Conservation (phyloP, 2,797 vertebrate genomes). For the Sebastes ruberrimus region DNA sequence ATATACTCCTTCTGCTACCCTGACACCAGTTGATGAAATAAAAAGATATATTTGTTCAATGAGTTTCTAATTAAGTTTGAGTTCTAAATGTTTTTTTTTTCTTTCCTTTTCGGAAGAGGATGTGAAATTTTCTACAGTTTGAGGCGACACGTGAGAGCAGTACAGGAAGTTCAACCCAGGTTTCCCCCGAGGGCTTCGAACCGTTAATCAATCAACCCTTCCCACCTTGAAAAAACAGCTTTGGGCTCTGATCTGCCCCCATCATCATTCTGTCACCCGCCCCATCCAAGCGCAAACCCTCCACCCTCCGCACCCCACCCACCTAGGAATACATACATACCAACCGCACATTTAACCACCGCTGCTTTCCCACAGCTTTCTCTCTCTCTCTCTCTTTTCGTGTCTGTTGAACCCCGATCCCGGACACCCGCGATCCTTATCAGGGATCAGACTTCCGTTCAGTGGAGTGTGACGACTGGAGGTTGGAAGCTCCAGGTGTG, state of each 20-base stretch:
- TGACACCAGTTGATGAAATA: neutral
- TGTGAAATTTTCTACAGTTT: slow-evolving; percentile 4
- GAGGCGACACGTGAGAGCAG: slow-evolving; percentile 41
- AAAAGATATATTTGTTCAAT: neutral
- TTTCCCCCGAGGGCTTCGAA: slow-evolving; percentile 44
- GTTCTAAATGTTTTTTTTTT: neutral
- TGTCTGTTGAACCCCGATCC: slow-evolving; percentile 45
- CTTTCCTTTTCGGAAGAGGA: neutral
- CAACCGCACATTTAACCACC: slow-evolving; percentile 10
- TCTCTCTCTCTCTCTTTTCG: slow-evolving; percentile 46
- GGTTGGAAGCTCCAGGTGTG: slow-evolving; percentile 70
- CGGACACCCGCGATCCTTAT: slow-evolving; percentile 61
- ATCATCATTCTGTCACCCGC: slow-evolving; percentile 68
- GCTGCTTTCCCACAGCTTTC: slow-evolving; percentile 33
- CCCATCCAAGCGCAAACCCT: slow-evolving; percentile 38
- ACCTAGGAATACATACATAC: slow-evolving; percentile 47
- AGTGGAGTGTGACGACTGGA: slow-evolving; percentile 70
- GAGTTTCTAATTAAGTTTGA: neutral
- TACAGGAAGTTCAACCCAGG: slow-evolving; percentile 60
- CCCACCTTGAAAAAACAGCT: slow-evolving; percentile 55
- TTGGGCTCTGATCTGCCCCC: slow-evolving; percentile 62
- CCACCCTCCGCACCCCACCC: neutral
- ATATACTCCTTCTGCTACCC: neutral
- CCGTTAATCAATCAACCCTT: slow-evolving; percentile 71
- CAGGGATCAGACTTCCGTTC: slow-evolving; percentile 71